Evolutionary conservation across 2,113 vertebrate genomes (phyloP).

Genomic region (Peromyscus californicus): DNA sequence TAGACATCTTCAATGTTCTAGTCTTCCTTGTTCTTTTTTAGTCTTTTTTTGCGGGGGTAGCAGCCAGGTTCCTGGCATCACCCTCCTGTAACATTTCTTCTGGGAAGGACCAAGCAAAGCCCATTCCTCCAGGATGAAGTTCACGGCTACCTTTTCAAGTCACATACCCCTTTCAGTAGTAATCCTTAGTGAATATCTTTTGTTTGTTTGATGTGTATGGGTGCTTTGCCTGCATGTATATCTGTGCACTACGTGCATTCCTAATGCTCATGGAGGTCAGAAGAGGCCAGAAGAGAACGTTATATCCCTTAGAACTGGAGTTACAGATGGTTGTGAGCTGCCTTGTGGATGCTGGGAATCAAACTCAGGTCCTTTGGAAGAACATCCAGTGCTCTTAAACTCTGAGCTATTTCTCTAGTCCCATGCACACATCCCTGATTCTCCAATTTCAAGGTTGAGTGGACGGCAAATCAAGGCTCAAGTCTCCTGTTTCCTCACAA

Average conservation of each 20-base stretch:
- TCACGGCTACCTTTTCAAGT: background rate
- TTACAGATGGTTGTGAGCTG: background rate
- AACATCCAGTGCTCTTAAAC: background rate
- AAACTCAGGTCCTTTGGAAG: background rate
- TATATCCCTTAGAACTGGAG: background rate
- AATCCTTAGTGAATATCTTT: background rate
- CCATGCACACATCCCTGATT: background rate
- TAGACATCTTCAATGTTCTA: background rate
- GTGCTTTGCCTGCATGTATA: background rate
- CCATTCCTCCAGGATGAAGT: background rate
- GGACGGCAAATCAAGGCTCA: background rate
- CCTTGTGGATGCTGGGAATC: background rate
- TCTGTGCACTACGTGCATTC: background rate
- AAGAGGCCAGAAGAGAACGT: background rate
- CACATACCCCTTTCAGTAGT: background rate
- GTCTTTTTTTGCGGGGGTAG: background rate
- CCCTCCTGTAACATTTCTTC: background rate
- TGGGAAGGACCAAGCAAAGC: background rate
- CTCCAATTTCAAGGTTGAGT: background rate
- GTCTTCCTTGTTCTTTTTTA: background rate
- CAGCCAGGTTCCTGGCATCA: background rate
- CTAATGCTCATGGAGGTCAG: background rate
- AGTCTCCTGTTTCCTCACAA: background rate
- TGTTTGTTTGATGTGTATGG: background rate
- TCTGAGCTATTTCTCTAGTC: background rate